Evolutionary conservation across 2,797 vertebrate genomes (phyloP), one percentile per base, ranked within the genome.

Genomic region (Pseudotriccus pelzelni): DNA sequence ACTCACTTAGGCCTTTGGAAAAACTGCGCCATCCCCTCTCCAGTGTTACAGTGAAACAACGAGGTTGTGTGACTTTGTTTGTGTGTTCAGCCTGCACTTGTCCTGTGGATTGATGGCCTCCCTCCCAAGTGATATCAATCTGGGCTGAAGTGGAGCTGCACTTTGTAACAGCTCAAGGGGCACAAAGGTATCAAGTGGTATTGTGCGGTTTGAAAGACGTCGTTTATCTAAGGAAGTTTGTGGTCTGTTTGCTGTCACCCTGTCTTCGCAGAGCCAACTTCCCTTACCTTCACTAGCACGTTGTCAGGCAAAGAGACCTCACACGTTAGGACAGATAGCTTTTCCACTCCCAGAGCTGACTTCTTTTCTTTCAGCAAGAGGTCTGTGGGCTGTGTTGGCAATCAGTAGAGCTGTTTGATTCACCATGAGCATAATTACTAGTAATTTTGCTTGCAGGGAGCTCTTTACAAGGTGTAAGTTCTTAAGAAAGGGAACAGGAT

Each of bases 231-330:
- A 58, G 86, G 81, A 96, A 78, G 93, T 69, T 96, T 94, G 96
- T 68, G 70, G 34, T 95, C 92, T 97, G 97, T 95, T 96, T 96
- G 89, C 96, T 95, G 81, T 96, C 97, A 97, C 88, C 93, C 75
- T 89, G 91, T 78, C 91, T 96, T 59, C 62, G 78, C 84, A 69
- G 58, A 19, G 22, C 81, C 22, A 14, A 43, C 80, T 96, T 91
- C 49, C 73, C n/a, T 86, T 95, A 85, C 94, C 89, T 93, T 93
- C 49, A 8, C 68, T 89, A 41, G 89, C 91, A 62, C 9, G 0
- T 44, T 88, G 84, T 90, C 94, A 83, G 68, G 86, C 90, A 94
- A 73, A 94, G 90, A 95, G 94, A 85, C 92, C 87, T 96, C 94
- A 94, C 90, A 89, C 73, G 0, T 95, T 68, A 84, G 77, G 73